Evolutionary conservation across 2,888 invertebrate species (phyloP), one percentile per base, ranked within the genome.

Genomic region (Pandemis corylana): DNA sequence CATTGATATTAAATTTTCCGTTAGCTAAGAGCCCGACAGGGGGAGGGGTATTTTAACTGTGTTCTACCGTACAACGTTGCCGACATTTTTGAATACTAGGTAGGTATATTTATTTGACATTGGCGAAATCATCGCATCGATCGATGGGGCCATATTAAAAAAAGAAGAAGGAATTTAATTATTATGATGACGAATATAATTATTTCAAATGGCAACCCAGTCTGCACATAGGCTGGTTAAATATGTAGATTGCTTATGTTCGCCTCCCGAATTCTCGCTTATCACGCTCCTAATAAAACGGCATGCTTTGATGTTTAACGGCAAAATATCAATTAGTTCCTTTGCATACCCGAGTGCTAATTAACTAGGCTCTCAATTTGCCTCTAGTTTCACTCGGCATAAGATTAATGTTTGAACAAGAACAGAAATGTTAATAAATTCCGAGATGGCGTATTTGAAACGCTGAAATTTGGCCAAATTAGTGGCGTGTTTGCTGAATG

Each of bases 291-390:
- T 68, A 56, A 63, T 56, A 64, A 68, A 68, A 74, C 46, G 20
- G 7, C 71, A 13, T 46, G 49, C 64, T 65, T 61, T 62, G 68
- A 68, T 71, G 63, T 71, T 70, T 71, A 51, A 71, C 20, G 66
- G 56, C 36, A 67, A 71, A 75, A 75, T 71, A 75, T 71, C 70
- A 67, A 75, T 75, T 71, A 75, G 70, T 9, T 62, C 44, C 75
- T 67, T 51, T 66, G 71, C 75, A 71, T 67, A 67, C 20, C 36
- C 36, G 62, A 67, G 71, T 64, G 56, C 67, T 75, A 66, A 75
- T 75, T 70, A 12, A 63, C 28, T 42, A 51, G 63, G 53, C n/a
- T 41, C 41, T 44, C 73, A 68, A 73, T 73, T 73, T 73, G 59
- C 61, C 46, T 49, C 68, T 67, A 68, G 61, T 72, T 72, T 67